phyloP scores from a whole-genome alignment of 2,113 vertebrate species.

The Stegostoma tigrinum region DNA sequence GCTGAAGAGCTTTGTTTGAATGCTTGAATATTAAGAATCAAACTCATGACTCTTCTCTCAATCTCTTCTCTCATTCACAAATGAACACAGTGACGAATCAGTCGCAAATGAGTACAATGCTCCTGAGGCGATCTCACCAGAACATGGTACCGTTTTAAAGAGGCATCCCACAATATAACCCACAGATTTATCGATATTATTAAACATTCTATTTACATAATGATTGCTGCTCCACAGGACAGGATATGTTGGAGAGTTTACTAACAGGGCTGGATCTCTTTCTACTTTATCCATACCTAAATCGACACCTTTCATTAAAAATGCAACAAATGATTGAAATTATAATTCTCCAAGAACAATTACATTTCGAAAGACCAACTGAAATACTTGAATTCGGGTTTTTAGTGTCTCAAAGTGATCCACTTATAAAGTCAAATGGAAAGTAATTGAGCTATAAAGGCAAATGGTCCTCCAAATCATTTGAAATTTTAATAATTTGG shows the following conservation, averaged over 20 bases:
- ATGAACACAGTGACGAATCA: background rate
- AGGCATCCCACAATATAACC: background rate
- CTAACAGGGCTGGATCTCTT: background rate
- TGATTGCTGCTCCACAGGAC: background rate
- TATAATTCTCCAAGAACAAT: background rate
- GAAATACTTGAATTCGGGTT: background rate
- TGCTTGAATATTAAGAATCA: background rate
- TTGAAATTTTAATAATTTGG: constrained; percentile 34
- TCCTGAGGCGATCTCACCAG: background rate
- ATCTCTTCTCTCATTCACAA: no score
- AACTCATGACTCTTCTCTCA: background rate
- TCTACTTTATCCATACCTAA: background rate
- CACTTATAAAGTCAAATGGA: constrained; percentile 19
- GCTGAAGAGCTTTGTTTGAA: background rate
- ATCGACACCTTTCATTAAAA: background rate
- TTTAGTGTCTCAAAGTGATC: background rate
- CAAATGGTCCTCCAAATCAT: background rate
- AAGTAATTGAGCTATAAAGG: background rate
- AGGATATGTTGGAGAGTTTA: background rate
- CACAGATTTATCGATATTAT: background rate
- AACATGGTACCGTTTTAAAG: background rate
- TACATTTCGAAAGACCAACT: background rate
- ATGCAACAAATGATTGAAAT: constrained; percentile 12
- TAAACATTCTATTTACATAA: background rate
- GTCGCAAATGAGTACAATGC: background rate